Base-by-base conservation (phyloP, 2,888 invertebrate species). In the Eupithecia subumbrata region DNA sequence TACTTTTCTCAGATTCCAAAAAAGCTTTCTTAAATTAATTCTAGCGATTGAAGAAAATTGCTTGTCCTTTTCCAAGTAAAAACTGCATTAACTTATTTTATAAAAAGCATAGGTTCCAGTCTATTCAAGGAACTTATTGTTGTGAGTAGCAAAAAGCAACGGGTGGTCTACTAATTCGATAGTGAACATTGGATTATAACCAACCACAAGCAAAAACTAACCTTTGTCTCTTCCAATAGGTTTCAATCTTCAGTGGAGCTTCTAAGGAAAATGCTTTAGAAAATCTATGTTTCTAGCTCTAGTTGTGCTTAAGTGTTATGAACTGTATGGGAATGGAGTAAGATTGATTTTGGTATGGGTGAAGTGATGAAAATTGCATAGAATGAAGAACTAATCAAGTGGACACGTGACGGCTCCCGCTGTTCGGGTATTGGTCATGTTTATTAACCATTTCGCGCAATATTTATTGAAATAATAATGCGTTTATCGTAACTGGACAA, bases 111-210 rank as follows among this genome's bases (percentile, higher is more conserved):
- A 78, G 85, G 87, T 88, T 82, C 82, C 22, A 84, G 84, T 84
- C 85, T 86, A 84, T 86, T 85, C 84, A 85, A 84, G 84, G 82
- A 88, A 88, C 84, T 88, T 84, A 91, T 92, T 92, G 90, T 92
- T 88, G 89, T 87, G 89, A 92, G 90, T 90, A 92, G 91, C 92
- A 92, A 91, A n/a, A 91, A 92, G 89, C 93, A 87, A 83, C 90
- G 87, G 93, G 93, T 81, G 92, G 92, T 94, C 92, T 90, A 86
- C 89, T 91, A 92, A 93, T 93, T 92, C 88, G 86, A 90, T 90
- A 88, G 88, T 86, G 84, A 89, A 88, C 78, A 66, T 73, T 66
- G 48, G 45, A 60, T 69, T 48, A 52, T 52, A 45, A 67, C 72
- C 66, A 22, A 37, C 43, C 69, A 34, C 43, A 73, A 43, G 48